A percentile compares a stretch with the other conserved stretches of the same genome.
phyloP scores from a whole-genome alignment of 1,140 invertebrate species.

The Phocides pigmalion region DNA sequence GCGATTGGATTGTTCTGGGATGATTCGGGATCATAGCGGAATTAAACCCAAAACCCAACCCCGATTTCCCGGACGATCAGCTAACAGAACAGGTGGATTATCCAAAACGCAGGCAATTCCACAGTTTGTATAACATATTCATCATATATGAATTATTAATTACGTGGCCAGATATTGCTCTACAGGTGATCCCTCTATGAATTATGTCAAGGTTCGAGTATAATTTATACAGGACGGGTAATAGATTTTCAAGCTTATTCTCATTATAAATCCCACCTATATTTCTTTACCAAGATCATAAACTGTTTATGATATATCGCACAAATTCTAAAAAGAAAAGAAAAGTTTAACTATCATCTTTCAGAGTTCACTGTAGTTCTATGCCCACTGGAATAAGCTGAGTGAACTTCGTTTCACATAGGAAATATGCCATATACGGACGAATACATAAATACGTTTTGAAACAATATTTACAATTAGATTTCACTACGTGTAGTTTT shows the following conservation, averaged over 20 bases:
- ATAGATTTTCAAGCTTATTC: conserved; percentile 13
- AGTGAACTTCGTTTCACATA: too few relatives aligned
- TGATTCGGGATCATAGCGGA: conserved; percentile 29
- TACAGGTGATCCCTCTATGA: conserved; percentile 22
- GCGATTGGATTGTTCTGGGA: conserved; percentile 56
- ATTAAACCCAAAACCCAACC: conserved; percentile 37
- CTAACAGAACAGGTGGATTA: conserved; percentile 38
- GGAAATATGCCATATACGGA: too few relatives aligned
- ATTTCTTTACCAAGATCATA: too few relatives aligned
- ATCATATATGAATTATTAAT: conserved; percentile 29
- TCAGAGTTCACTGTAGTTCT: too few relatives aligned
- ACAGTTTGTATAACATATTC: conserved; percentile 21
- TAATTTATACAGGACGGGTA: conserved; percentile 18
- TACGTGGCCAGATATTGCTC: conserved; percentile 19
- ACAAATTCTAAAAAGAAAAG: too few relatives aligned
- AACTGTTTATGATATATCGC: too few relatives aligned
- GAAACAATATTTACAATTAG: too few relatives aligned
- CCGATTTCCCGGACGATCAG: not conserved
- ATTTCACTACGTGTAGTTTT: too few relatives aligned
- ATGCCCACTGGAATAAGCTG: too few relatives aligned
- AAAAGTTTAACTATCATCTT: too few relatives aligned
- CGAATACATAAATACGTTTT: too few relatives aligned
- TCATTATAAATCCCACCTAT: too few relatives aligned
- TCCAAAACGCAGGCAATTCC: conserved; percentile 13
- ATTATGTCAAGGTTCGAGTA: conserved; percentile 17